Conservation (phyloP, 1,140 invertebrate species). For the Achroia grisella region DNA sequence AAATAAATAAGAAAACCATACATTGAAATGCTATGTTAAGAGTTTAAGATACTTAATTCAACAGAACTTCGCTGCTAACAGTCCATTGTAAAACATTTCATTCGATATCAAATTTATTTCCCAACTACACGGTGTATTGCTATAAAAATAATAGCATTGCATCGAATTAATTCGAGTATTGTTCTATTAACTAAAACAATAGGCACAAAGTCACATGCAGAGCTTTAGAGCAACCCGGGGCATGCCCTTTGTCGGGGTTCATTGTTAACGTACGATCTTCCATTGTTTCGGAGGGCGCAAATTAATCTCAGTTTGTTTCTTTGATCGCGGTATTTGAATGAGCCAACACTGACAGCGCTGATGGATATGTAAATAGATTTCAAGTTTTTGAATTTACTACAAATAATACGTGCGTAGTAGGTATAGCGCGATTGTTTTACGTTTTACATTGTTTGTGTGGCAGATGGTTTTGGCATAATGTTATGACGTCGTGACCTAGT, state of each 20-base stretch:
- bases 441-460: neutral
- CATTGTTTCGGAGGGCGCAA: slow-evolving; percentile 56
- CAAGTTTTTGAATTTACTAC: slow-evolving; percentile 22
- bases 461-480: slow-evolving; percentile 8
- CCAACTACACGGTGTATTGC: slow-evolving; percentile 6
- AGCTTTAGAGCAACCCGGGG: slow-evolving; percentile 53
- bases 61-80: no score
- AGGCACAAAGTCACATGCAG: slow-evolving; percentile 61
- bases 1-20: no score
- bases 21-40: no score
- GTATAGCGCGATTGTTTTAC: no score
- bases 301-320: slow-evolving; percentile 69
- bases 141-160: slow-evolving; percentile 22
- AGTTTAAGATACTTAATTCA: no score
- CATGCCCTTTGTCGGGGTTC: slow-evolving; percentile 40
- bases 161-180: slow-evolving; percentile 42
- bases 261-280: slow-evolving; percentile 40
- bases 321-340: slow-evolving; percentile 56
- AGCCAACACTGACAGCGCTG: slow-evolving; percentile 38
- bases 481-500: slow-evolving; percentile 4
- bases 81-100: no score
- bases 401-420: neutral
- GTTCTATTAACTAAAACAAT: slow-evolving; percentile 62
- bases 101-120: no score
- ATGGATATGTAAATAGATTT: slow-evolving; percentile 60